phyloP scores from a whole-genome alignment of 1,140 invertebrate genomes.

The Leguminivora glycinivorella region DNA sequence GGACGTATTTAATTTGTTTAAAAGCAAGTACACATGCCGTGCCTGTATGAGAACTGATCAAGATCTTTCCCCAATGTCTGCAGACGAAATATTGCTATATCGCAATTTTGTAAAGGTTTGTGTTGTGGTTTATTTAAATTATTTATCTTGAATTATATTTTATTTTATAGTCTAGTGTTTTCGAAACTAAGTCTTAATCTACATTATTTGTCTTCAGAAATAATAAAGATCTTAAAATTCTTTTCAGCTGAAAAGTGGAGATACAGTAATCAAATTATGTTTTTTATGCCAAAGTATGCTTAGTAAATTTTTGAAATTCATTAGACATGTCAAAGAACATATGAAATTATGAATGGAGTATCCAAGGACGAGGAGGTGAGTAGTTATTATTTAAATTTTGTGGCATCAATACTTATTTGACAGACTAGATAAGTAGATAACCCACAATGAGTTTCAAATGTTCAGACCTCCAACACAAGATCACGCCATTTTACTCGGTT shows the following conservation, averaged over 20 bases:
- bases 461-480: too few relatives aligned
- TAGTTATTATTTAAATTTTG: background rate
- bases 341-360: conserved; percentile 29
- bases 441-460: too few relatives aligned
- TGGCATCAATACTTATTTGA: too few relatives aligned
- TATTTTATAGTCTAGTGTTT: too few relatives aligned
- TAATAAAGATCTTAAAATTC: conserved; percentile 9
- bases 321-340: conserved; percentile 40
- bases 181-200: too few relatives aligned
- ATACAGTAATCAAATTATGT: conserved; percentile 41
- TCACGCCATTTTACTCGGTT: too few relatives aligned
- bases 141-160: background rate
- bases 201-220: too few relatives aligned
- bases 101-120: conserved; percentile 34
- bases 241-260: conserved; percentile 32
- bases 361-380: conserved; percentile 37
- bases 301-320: conserved; percentile 45
- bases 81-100: conserved; percentile 40
- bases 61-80: conserved; percentile 40
- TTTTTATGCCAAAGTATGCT: conserved; percentile 43
- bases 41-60: conserved; percentile 40
- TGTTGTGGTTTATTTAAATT: background rate
- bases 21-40: conserved; percentile 37
- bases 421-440: too few relatives aligned
- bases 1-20: conserved; percentile 7